Conservation (phyloP, 1,140 invertebrate genomes). For the Kradibia gibbosae region DNA sequence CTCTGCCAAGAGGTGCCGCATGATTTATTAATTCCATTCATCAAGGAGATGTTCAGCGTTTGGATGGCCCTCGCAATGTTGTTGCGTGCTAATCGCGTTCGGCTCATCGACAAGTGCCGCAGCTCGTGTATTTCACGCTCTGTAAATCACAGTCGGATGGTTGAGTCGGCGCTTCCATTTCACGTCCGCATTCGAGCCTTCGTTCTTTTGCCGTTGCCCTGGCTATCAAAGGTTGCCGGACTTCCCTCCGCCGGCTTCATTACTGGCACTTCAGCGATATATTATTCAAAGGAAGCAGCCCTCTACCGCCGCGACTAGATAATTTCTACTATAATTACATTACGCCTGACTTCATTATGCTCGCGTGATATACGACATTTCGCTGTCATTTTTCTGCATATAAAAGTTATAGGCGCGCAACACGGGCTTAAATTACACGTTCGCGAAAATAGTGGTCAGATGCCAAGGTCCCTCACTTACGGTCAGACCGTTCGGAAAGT, state of each 20-base stretch:
- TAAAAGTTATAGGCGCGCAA: not conserved
- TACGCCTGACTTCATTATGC: conserved; percentile 9
- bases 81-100: not conserved
- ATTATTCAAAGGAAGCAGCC: not conserved
- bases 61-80: not conserved
- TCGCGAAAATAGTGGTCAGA: not conserved
- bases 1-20: too few species aligned
- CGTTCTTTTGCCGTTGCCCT: not conserved
- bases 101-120: not conserved
- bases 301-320: not conserved
- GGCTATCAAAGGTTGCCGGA: not conserved
- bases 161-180: not conserved
- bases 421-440: conserved; percentile 10
- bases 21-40: not conserved
- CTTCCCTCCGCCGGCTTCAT: not conserved
- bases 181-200: not conserved
- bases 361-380: conserved; percentile 6
- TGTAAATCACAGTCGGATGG: not conserved
- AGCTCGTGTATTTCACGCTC: not conserved
- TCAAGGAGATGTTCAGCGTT: not conserved
- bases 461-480: conserved; percentile 31
- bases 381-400: not conserved
- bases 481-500: not conserved
- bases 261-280: not conserved
- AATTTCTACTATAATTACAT: conserved; percentile 6